phyloP scores from a whole-genome alignment of 1,140 invertebrate species.

The Penaeus vannamei region DNA sequence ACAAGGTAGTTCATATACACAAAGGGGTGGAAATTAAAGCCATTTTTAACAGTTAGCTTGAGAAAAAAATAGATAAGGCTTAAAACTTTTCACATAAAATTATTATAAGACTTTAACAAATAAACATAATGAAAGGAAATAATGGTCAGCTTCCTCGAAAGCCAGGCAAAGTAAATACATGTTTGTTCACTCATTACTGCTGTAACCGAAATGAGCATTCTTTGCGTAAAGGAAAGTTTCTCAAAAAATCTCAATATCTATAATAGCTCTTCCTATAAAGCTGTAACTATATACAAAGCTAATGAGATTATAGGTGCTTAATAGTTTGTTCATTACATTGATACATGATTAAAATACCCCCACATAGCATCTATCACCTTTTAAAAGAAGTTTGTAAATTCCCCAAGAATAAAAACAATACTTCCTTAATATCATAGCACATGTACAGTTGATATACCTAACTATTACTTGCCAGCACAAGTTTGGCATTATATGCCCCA shows the following conservation, averaged over 20 bases:
- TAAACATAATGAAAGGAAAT: conserved; percentile 34
- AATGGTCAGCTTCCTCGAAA: conserved; percentile 9
- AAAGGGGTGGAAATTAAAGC: conserved; percentile 45
- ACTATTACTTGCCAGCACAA: conserved; percentile 47
- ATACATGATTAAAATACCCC: conserved; percentile 12
- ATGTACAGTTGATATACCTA: conserved; percentile 30
- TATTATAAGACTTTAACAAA: conserved; percentile 34
- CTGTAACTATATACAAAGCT: conserved; percentile 42
- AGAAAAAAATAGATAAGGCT: conserved; percentile 31
- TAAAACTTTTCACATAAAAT: conserved; percentile 44
- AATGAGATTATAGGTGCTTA: conserved; percentile 46
- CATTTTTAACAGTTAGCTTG: conserved; percentile 36
- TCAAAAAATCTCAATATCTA: background rate
- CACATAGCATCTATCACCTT: background rate
- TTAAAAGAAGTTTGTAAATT: background rate
- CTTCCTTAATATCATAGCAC: conserved; percentile 5
- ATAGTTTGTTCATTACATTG: conserved; percentile 29
- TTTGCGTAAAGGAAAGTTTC: background rate
- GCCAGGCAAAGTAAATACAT: background rate
- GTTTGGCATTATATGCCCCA: conserved; percentile 6
- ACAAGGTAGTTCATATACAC: conserved; percentile 11
- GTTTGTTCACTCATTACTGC: background rate
- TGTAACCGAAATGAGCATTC: background rate
- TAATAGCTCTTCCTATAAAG: conserved; percentile 26
- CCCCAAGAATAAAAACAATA: conserved; percentile 16